Evolutionary conservation across 2,797 vertebrate genomes (phyloP).

Genomic region (Xenopus petersii): DNA sequence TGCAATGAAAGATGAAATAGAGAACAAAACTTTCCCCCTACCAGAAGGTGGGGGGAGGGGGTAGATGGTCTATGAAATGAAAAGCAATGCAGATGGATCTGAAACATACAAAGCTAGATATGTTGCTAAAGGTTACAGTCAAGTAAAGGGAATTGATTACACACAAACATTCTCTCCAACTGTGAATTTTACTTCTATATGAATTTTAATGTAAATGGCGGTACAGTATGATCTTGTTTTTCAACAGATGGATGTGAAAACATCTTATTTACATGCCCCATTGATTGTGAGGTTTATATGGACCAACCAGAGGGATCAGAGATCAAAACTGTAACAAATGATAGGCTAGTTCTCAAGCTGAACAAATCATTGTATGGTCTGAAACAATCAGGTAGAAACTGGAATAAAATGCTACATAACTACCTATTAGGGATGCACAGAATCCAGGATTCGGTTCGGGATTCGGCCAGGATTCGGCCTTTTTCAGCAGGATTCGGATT

Average conservation of each 20-base stretch:
- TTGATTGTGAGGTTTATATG: conserved; percentile 5
- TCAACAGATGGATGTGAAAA: background rate
- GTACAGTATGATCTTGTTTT: conserved; percentile 1
- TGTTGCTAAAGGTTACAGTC: conserved; percentile 10
- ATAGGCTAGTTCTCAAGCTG: background rate
- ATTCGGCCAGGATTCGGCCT: too few relatives aligned
- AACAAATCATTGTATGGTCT: conserved; percentile 13
- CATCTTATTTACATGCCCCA: background rate
- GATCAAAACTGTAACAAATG: background rate
- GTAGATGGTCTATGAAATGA: too few relatives aligned
- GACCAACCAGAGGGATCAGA: conserved; percentile 1
- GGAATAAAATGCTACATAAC: too few relatives aligned
- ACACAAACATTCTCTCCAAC: background rate
- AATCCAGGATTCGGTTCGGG: too few relatives aligned
- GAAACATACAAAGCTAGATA: conserved; percentile 11
- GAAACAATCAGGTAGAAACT: background rate
- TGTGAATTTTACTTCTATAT: background rate
- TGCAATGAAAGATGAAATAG: too few relatives aligned
- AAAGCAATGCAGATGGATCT: background rate
- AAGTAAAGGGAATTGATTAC: background rate
- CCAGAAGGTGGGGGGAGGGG: too few relatives aligned
- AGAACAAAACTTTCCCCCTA: too few relatives aligned
- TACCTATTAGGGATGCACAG: too few relatives aligned
- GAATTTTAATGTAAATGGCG: background rate
- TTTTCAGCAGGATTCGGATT: too few relatives aligned